phyloP scores from a whole-genome alignment of 2,797 vertebrate genomes.

The Salarias fasciatus region DNA sequence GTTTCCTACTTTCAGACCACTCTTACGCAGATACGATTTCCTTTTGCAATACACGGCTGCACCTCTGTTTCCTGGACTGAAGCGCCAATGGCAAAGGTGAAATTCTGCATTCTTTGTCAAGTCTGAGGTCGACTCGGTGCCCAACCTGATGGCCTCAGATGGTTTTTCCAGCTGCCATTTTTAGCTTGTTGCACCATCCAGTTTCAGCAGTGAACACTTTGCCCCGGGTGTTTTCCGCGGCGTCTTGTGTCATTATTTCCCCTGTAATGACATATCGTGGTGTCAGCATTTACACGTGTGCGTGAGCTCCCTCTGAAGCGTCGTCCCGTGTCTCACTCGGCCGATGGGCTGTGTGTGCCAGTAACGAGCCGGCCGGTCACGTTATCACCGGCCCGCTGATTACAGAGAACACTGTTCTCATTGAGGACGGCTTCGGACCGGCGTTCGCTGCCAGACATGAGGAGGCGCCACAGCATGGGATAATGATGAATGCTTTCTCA shows the following conservation, averaged over 20 bases:
- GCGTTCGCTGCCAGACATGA: conserved; percentile 44
- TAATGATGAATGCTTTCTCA: conserved; percentile 39
- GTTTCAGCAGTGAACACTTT: background rate
- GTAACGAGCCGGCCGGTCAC: conserved; percentile 26
- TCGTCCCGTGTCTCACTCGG: conserved; percentile 29
- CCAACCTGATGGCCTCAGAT: background rate
- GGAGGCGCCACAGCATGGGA: conserved; percentile 33
- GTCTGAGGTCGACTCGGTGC: conserved; percentile 11
- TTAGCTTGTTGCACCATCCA: background rate
- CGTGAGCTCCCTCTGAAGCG: conserved; percentile 23
- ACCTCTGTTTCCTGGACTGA: conserved; percentile 54
- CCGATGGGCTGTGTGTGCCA: conserved; percentile 9
- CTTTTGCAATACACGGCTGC: conserved; percentile 20
- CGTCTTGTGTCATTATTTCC: conserved; percentile 14
- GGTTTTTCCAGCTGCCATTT: conserved; percentile 5
- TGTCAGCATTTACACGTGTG: conserved; percentile 14
- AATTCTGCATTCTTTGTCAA: conserved; percentile 11
- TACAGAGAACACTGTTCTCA: conserved; percentile 55
- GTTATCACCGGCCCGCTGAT: conserved; percentile 55
- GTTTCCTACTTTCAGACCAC: conserved; percentile 7
- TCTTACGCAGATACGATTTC: conserved; percentile 20
- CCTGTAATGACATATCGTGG: conserved; percentile 22
- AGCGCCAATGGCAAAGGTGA: conserved; percentile 30
- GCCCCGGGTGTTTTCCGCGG: conserved; percentile 2
- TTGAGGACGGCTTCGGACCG: conserved; percentile 44